Evolutionary conservation across 2,888 invertebrate species (phyloP).

Genomic region (Trichogramma dendrolimi): DNA sequence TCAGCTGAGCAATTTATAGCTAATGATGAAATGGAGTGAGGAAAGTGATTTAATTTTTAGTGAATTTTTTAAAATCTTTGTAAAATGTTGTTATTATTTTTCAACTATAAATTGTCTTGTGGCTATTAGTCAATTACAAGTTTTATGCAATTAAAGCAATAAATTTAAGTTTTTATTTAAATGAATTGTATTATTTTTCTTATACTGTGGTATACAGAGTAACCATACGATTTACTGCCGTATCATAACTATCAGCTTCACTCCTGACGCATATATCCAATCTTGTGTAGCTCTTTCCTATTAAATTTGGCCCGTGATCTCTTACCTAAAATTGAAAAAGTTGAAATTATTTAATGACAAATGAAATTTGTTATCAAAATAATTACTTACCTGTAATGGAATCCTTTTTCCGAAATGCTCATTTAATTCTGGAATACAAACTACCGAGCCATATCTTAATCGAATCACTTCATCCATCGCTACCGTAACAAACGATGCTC

Average conservation of each 20-base stretch:
- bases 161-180: neutral
- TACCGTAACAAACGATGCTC: constrained; percentile 53
- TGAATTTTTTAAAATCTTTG: too few relatives aligned
- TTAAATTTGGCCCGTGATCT: constrained; percentile 51
- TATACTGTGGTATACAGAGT: constrained; percentile 41
- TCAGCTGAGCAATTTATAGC: constrained; percentile 56
- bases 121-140: too few relatives aligned
- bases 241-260: constrained; percentile 56
- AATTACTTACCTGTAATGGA: constrained; percentile 45
- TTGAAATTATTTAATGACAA: neutral
- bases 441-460: constrained; percentile 52
- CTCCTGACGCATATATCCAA: constrained; percentile 56
- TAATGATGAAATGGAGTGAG: neutral
- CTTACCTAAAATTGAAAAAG: constrained; percentile 41
- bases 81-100: too few relatives aligned
- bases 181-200: neutral
- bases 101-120: too few relatives aligned
- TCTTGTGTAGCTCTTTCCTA: constrained; percentile 48
- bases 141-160: too few relatives aligned
- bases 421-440: constrained; percentile 56
- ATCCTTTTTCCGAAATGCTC: constrained; percentile 53
- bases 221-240: constrained; percentile 52
- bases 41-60: constrained; percentile 1
- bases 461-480: constrained; percentile 53
- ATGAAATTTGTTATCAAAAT: neutral